These are phyloP conservation scores for Melanerpes formicivorus DNA, from an alignment of 2,113 vertebrate species.

Conservation along the genomic window DNA sequence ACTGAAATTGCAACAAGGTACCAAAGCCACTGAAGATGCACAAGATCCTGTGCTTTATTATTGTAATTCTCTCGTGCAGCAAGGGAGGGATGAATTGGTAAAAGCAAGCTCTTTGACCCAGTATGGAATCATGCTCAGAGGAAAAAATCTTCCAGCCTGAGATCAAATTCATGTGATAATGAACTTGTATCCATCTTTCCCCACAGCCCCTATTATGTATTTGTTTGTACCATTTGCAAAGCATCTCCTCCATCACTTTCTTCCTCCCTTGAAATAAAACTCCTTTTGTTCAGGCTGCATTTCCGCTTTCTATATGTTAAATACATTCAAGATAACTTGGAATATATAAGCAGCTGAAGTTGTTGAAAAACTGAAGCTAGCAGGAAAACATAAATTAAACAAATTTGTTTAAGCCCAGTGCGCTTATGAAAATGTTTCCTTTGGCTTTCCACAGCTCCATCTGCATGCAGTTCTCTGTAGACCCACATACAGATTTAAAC, in stretches of 20 bases:
- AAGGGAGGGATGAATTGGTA: background rate
- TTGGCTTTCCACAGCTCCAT: conserved; percentile 13
- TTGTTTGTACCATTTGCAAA: background rate
- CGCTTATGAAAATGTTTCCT: conserved; percentile 12
- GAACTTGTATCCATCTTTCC: background rate
- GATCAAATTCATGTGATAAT: background rate
- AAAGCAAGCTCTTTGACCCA: background rate
- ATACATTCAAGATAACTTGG: background rate
- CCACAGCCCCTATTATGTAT: background rate
- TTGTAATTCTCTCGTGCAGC: background rate
- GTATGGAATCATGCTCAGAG: background rate
- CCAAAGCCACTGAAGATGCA: background rate
- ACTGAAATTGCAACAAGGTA: background rate
- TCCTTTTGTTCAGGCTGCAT: background rate
- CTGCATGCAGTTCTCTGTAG: conserved; percentile 22
- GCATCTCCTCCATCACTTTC: background rate
- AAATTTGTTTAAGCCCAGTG: conserved; percentile 37
- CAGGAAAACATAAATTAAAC: conserved; percentile 56
- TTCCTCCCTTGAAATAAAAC: conserved; percentile 13
- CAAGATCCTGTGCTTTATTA: background rate
- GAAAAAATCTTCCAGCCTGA: background rate
- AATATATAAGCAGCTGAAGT: conserved; percentile 14
- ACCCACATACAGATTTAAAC: background rate
- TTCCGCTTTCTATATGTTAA: background rate
- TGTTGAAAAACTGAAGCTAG: conserved; percentile 17